Evolutionary conservation across 2,888 invertebrate genomes (phyloP), one percentile per base, ranked within the genome.

Genomic region (Thumatha senex): DNA sequence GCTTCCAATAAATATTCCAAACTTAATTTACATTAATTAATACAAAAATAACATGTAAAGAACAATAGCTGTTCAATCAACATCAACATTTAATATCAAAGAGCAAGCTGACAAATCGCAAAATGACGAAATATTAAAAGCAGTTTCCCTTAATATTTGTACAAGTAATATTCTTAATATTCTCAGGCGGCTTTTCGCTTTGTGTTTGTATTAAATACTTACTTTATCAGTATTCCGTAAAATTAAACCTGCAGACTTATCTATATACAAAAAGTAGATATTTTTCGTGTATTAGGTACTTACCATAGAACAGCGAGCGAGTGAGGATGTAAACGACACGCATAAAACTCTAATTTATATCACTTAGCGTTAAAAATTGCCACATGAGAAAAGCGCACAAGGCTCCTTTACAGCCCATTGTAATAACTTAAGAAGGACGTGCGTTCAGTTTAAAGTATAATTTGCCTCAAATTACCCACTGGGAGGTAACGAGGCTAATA

Each of bases 381-480:
- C 46, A 46, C 46, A 46, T 46, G 39, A 39, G 46, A 33, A 42
- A 38, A 46, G 46, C 30, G 12, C 30, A 9, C 18, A 3, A 15
- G 18, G 34, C 2, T 10, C 13, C 43, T 24, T 24, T 7, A 4
- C 7, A 1, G 12, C 34, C 34, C 34, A 39, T 43, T 43, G 43
- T 44, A 24, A 44, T 44, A 35, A 44, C 24, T 44, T 44, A 35
- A 13, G 35, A 40, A 54, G 43, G 48, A 40, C 44, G 51, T 61
- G 58, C 51, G 56, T 63, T 61, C 53, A 63, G 18, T n/a, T n/a
- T n/a, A n/a, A 63, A 61, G 29, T 50, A 56, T 36, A 64, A 63
- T 63, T 58, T 63, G 56, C 59, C 43, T 51, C 42, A 52, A 61
- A 54, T 64, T 58, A 58, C 56, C 58, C 48, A 48, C 51, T 63